Evolutionary conservation across 1,140 invertebrate species (phyloP).

Genomic region (Tribolium madens): DNA sequence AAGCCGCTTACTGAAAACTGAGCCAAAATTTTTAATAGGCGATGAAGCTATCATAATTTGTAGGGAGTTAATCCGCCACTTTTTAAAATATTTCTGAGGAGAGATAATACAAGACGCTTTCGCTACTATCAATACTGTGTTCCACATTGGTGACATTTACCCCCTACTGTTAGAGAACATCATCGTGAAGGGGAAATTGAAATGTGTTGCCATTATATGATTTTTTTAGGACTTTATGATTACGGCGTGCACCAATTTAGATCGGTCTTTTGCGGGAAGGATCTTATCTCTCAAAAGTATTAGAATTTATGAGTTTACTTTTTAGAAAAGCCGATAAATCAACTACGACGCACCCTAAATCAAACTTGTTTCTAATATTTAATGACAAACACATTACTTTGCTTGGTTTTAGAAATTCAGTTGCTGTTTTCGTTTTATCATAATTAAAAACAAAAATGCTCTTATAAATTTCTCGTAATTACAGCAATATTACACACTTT

Average conservation of each 20-base stretch:
- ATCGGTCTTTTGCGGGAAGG: conserved; percentile 9
- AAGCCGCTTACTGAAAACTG: neutral
- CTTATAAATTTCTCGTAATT: no score
- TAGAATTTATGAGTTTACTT: conserved; percentile 36
- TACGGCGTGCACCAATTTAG: conserved; percentile 33
- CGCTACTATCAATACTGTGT: conserved; percentile 40
- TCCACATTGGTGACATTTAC: conserved; percentile 46
- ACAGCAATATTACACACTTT: no score
- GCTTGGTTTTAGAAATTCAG: neutral
- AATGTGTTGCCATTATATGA: conserved; percentile 44
- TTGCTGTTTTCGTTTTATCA: neutral
- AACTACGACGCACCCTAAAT: conserved; percentile 4
- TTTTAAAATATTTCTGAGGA: neutral
- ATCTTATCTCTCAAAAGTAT: conserved; percentile 13
- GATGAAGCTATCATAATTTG: conserved; percentile 25
- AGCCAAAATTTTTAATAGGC: neutral
- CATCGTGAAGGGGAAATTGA: conserved; percentile 48
- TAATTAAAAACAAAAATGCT: no score
- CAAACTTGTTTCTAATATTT: conserved; percentile 20
- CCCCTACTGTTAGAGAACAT: conserved; percentile 48
- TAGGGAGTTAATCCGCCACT: neutral
- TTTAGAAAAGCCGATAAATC: conserved; percentile 34
- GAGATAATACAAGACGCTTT: conserved; percentile 26
- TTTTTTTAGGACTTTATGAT: conserved; percentile 46
- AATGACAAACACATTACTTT: conserved; percentile 23